A percentile compares a stretch with the other conserved stretches of the same genome.
Conservation (phyloP, 2,888 invertebrate species). For the Sinotaia quadrata region DNA sequence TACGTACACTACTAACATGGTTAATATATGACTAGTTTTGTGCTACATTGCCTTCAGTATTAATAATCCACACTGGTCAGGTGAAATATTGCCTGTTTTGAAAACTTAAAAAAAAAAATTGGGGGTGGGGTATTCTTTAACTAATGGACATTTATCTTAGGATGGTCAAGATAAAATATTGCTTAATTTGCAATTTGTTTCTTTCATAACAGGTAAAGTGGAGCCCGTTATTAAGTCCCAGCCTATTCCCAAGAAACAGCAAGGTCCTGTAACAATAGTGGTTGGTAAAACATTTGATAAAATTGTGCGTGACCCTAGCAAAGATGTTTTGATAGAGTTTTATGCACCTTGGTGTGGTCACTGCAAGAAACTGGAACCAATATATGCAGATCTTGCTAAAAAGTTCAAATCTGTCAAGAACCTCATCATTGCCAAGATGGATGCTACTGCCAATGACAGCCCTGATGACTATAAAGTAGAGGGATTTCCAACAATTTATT, state of each 20-base stretch:
- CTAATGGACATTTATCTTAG: too few relatives aligned
- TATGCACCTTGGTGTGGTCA: constrained; percentile 78
- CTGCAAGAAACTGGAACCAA: constrained; percentile 75
- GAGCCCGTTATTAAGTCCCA: constrained; percentile 75
- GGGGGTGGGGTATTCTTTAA: too few relatives aligned
- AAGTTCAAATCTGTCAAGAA: constrained; percentile 64
- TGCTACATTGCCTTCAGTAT: too few relatives aligned
- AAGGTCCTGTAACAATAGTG: constrained; percentile 74
- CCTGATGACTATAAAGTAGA: constrained; percentile 69
- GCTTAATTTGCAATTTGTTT: constrained; percentile 11
- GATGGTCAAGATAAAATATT: not conserved
- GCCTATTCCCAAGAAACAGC: constrained; percentile 74
- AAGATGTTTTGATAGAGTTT: constrained; percentile 76
- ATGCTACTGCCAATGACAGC: constrained; percentile 74
- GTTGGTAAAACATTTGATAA: constrained; percentile 76
- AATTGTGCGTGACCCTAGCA: constrained; percentile 73
- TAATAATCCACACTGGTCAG: not conserved
- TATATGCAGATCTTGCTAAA: constrained; percentile 72
- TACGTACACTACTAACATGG: too few relatives aligned
- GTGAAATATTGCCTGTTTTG: not conserved
- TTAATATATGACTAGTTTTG: too few relatives aligned
- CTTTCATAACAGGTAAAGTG: constrained; percentile 70
- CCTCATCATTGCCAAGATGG: constrained; percentile 70
- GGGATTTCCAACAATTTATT: constrained; percentile 76
- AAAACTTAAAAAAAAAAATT: too few relatives aligned